phyloP scores from a whole-genome alignment of 2,113 vertebrate genomes.

The Crotalus viridis region DNA sequence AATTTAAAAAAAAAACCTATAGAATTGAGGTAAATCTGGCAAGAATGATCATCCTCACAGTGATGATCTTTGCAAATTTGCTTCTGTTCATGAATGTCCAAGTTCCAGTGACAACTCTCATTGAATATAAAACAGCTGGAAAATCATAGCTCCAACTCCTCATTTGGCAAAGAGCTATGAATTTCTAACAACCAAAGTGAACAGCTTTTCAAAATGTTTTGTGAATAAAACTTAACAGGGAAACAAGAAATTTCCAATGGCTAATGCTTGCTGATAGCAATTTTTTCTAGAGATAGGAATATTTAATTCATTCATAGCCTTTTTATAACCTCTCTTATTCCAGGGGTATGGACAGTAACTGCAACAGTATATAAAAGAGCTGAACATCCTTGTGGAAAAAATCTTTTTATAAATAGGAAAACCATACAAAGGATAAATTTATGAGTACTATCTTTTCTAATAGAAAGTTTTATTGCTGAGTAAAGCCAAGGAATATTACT shows the following conservation, averaged over 20 bases:
- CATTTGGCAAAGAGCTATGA: conserved; percentile 20
- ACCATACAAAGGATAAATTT: not conserved
- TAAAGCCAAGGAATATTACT: conserved; percentile 5
- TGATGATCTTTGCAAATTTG: conserved; percentile 43
- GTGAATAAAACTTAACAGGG: conserved; percentile 14
- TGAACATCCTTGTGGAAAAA: not conserved
- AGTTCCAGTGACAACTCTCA: conserved; percentile 42
- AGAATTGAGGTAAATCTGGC: conserved; percentile 31
- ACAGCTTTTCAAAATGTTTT: conserved; percentile 30
- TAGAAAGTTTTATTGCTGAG: not conserved
- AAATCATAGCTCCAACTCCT: conserved; percentile 30
- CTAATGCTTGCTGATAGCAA: conserved; percentile 15
- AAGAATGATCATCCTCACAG: conserved; percentile 38
- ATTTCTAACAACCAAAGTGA: conserved; percentile 35
- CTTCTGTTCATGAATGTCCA: conserved; percentile 40
- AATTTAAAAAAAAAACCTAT: not conserved
- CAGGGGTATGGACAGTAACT: not conserved
- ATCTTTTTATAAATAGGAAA: not conserved
- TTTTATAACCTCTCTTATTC: conserved; percentile 7
- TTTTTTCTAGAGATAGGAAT: conserved; percentile 21
- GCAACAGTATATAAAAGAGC: not conserved
- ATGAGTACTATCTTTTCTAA: conserved; percentile 18
- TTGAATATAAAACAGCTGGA: conserved; percentile 41
- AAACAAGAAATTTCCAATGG: not conserved
- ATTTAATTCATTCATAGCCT: conserved; percentile 1